Evolutionary conservation across 2,888 invertebrate genomes (phyloP), one percentile per base, ranked within the genome.

Genomic region (Crossocerus cetratus): DNA sequence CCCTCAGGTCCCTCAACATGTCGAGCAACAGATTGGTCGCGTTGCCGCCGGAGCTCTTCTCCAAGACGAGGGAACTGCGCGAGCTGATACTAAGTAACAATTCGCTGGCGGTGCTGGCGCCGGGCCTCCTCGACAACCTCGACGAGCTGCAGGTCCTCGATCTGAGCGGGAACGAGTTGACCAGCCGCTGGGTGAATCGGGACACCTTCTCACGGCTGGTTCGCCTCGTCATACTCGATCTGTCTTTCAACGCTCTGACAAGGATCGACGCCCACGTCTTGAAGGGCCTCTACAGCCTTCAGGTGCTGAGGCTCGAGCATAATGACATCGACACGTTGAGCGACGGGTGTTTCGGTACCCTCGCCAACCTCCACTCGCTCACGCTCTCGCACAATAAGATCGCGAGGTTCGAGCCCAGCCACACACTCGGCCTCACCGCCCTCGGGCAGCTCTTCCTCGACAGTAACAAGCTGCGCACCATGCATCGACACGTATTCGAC

Each of bases 71-170:
- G 76, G 94, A 94, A 80, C 91, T 96, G 56, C 93, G 93, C 72
- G 94, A 95, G 88, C 92, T 96, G 81, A 93, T 95, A 85, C 91
- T 96, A 64, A 94, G 94, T 85, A 96, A 96, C 87, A 96, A 96
- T 88, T 94, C 95, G 8, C 88, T 96, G 53, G 93, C 94, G 78
- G 94, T 94, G 3, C 91, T 96, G 61, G 95, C 95, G 13, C 95
- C 95, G 13, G 95, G 95, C 54, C 90, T 96, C 44, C 91, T 96
- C 69, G 94, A 94, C 89, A 94, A 94, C 71, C 91, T 96, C 74
- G 94, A 94, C 85, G 94, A 95, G 86, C 90, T 96, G 70, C 93
- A 94, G 89, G 93, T 94, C 83, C 91, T 96, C 78, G 95, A 96
- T 89, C 91, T 96, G 84, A 94, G 95, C 57, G 92, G 92, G 71